phyloP scores from a whole-genome alignment of 2,888 invertebrate species.

The Aromia moschata region DNA sequence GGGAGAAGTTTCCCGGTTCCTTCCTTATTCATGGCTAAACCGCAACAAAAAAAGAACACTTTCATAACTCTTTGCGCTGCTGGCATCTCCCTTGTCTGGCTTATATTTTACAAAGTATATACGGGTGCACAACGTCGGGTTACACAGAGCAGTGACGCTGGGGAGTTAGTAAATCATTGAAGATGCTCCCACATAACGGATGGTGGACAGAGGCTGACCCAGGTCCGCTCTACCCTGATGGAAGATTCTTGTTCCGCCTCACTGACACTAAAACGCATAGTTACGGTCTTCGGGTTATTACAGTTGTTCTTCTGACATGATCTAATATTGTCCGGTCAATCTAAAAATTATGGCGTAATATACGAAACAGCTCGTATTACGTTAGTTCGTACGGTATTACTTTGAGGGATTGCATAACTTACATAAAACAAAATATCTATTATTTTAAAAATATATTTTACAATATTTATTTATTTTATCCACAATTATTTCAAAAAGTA shows the following conservation, averaged over 20 bases:
- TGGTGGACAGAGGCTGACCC: slow-evolving; percentile 46
- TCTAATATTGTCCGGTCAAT: no score
- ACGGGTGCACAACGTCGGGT: slow-evolving; percentile 8
- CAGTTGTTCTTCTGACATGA: slow-evolving; percentile 19
- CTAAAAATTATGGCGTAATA: no score
- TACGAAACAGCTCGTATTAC: no score
- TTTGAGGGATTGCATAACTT: no score
- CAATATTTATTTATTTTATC: no score
- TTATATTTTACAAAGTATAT: slow-evolving; percentile 26
- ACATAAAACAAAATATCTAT: no score
- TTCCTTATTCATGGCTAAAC: not conserved
- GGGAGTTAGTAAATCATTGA: slow-evolving; percentile 50
- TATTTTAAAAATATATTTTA: no score
- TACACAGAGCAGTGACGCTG: slow-evolving; percentile 12
- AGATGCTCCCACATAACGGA: slow-evolving; percentile 53
- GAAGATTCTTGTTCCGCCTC: slow-evolving; percentile 54
- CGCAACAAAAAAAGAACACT: not conserved
- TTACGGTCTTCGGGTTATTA: slow-evolving; percentile 50
- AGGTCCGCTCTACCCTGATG: slow-evolving; percentile 47
- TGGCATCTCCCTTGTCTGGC: slow-evolving; percentile 10
- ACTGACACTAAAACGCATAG: slow-evolving; percentile 55
- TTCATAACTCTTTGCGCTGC: slow-evolving; percentile 10
- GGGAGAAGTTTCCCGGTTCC: no score
- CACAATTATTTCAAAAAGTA: no score
- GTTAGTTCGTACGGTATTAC: no score